Conservation (phyloP, 2,888 invertebrate genomes). For the Eueremaeus valkanovi region DNA sequence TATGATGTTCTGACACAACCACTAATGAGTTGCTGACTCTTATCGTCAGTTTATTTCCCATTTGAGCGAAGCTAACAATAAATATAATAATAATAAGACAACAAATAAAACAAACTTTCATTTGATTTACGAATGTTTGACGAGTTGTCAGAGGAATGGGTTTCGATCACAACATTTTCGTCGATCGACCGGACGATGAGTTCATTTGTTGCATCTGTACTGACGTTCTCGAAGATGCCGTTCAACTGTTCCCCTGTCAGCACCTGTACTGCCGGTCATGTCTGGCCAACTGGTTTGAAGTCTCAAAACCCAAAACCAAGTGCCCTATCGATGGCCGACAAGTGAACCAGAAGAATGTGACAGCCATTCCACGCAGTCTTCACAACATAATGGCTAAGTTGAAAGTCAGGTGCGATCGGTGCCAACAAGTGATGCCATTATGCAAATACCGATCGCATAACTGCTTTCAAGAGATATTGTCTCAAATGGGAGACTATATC, state of each 20-base stretch:
- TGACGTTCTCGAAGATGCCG: neutral
- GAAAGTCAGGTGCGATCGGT: neutral
- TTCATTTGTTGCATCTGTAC: neutral
- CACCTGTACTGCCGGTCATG: constrained; percentile 1
- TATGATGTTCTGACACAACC: neutral
- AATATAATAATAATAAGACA: no score
- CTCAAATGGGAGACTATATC: constrained; percentile 24
- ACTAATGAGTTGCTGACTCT: neutral
- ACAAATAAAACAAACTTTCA: no score
- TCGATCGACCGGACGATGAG: neutral
- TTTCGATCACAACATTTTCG: neutral
- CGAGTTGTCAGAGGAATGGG: neutral
- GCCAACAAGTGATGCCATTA: neutral
- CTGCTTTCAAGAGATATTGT: constrained; percentile 19
- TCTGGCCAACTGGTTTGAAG: neutral
- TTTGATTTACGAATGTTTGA: no score
- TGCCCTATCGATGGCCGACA: neutral
- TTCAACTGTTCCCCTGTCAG: neutral
- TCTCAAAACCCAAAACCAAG: neutral
- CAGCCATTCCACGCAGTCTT: neutral
- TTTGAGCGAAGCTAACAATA: no score
- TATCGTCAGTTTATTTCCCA: no score
- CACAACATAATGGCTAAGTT: neutral
- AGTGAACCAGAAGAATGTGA: neutral
- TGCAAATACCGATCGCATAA: neutral